Conservation (phyloP, 1,140 invertebrate species). For the Penaeus chinensis region DNA sequence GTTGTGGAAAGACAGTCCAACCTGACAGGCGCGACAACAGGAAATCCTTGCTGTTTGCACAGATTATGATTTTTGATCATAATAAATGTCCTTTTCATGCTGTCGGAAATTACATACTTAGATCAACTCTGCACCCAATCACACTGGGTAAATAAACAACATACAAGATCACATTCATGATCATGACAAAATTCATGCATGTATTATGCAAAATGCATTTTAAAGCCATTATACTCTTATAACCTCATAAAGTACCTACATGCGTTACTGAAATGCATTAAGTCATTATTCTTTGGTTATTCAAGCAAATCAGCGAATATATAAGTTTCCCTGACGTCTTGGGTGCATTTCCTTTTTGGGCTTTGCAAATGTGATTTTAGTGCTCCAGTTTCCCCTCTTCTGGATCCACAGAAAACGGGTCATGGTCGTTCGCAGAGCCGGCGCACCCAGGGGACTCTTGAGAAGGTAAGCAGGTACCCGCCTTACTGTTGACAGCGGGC, state of each 20-base stretch:
- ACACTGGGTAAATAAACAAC: constrained; percentile 4
- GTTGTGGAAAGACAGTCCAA: background rate
- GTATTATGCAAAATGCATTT: constrained; percentile 44
- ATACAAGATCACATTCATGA: constrained; percentile 2
- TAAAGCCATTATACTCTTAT: constrained; percentile 35
- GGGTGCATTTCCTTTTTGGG: background rate
- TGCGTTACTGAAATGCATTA: constrained; percentile 35
- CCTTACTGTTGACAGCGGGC: constrained; percentile 14
- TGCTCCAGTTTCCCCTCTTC: background rate
- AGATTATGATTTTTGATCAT: background rate
- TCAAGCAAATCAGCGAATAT: constrained; percentile 32
- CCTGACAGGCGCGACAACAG: background rate
- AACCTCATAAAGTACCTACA: constrained; percentile 34
- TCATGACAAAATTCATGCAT: constrained; percentile 15
- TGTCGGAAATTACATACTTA: constrained; percentile 3
- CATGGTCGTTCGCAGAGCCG: background rate
- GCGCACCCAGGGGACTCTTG: background rate
- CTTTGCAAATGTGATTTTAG: background rate
- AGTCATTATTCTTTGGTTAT: constrained; percentile 46
- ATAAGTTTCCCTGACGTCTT: background rate
- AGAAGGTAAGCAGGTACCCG: constrained; percentile 10
- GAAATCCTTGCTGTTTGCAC: background rate
- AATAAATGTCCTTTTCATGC: background rate
- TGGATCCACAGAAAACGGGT: background rate
- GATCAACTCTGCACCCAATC: background rate